Conservation (phyloP, 2,888 invertebrate species). For the Octonoba sinensis region DNA sequence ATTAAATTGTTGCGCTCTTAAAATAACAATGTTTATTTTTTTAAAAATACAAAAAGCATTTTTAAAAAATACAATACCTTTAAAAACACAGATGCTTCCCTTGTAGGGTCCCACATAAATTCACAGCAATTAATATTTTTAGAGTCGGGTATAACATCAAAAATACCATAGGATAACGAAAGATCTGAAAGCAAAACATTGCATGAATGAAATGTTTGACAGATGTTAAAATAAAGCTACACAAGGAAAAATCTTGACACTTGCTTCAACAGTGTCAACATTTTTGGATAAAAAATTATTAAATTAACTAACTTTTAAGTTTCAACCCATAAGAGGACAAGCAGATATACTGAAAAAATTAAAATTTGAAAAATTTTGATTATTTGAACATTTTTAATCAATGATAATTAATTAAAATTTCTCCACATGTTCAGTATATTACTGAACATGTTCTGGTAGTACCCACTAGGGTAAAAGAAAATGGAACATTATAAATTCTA, state of each 20-base stretch:
- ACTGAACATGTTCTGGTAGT: too few relatives aligned
- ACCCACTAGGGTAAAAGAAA: too few relatives aligned
- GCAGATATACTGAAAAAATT: too few relatives aligned
- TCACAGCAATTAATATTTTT: slow-evolving; percentile 84
- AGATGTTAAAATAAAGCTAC: background rate
- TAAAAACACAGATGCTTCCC: slow-evolving; percentile 94
- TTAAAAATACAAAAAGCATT: background rate
- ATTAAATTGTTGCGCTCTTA: background rate
- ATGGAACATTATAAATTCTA: too few relatives aligned
- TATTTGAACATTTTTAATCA: too few relatives aligned
- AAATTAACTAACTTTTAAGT: too few relatives aligned
- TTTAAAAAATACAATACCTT: slow-evolving; percentile 77
- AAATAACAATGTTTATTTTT: background rate
- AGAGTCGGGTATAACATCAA: slow-evolving; percentile 82
- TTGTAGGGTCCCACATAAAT: slow-evolving; percentile 95
- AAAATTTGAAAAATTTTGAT: too few relatives aligned
- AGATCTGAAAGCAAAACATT: slow-evolving; percentile 77
- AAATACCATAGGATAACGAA: slow-evolving; percentile 91
- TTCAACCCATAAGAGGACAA: background rate
- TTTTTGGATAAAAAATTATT: too few relatives aligned
- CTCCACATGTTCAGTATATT: too few relatives aligned
- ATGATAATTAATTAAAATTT: too few relatives aligned
- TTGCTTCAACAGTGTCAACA: too few relatives aligned
- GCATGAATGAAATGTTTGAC: background rate
- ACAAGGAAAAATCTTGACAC: too few relatives aligned